phyloP scores from a whole-genome alignment of 1,140 invertebrate genomes.

The Hormaphis cornu region DNA sequence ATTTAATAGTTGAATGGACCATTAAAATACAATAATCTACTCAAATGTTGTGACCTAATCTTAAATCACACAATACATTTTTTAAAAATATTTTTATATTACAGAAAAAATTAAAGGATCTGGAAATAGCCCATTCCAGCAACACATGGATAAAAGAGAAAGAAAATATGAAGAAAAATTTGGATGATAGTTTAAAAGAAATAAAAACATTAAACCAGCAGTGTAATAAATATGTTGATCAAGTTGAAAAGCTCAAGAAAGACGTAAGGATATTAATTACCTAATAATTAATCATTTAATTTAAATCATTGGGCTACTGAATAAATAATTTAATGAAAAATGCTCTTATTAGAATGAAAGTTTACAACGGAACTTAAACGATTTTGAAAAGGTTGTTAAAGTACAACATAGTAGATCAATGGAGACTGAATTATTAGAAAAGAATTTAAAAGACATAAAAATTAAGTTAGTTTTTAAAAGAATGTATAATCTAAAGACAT shows the following conservation, averaged over 20 bases:
- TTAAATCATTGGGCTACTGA: neutral
- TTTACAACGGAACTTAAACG: conserved; percentile 66
- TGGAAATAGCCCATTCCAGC: conserved; percentile 48
- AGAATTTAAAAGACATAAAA: conserved; percentile 62
- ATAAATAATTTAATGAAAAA: conserved; percentile 27
- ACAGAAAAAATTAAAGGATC: conserved; percentile 56
- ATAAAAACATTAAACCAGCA: conserved; percentile 63
- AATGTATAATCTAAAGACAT: neutral
- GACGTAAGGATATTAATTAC: conserved; percentile 45
- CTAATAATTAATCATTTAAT: neutral
- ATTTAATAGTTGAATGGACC: too few relatives aligned
- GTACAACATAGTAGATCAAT: conserved; percentile 66
- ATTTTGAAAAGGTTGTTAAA: conserved; percentile 75
- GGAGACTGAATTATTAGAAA: conserved; percentile 61
- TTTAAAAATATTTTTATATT: conserved; percentile 33
- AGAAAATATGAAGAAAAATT: conserved; percentile 54
- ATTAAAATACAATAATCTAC: too few relatives aligned
- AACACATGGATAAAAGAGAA: conserved; percentile 51
- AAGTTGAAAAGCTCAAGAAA: conserved; percentile 57
- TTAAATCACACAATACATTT: too few relatives aligned
- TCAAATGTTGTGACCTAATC: too few relatives aligned
- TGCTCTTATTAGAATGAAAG: conserved; percentile 69
- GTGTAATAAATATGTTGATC: conserved; percentile 58
- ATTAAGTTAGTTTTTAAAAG: conserved; percentile 45
- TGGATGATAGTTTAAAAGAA: conserved; percentile 66